Percentiles rank a stretch among this genome's conserved stretches.
Evolutionary conservation across 1,140 invertebrate species (phyloP).

Genomic region (Cotesia glomerata): DNA sequence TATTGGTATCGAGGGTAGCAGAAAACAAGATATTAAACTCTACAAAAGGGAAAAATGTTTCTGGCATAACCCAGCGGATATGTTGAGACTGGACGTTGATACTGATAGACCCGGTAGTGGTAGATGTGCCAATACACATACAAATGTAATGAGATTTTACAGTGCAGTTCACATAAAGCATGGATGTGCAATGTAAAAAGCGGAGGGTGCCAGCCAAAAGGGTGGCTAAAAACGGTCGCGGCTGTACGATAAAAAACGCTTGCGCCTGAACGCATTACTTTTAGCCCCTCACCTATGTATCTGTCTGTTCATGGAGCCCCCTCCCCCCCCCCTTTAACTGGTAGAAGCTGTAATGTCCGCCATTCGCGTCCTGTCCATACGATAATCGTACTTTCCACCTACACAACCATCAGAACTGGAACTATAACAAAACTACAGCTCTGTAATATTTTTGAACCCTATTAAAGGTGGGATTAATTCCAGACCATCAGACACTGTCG

Average conservation of each 20-base stretch:
- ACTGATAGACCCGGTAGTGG: conserved; percentile 21
- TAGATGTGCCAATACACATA: conserved; percentile 56
- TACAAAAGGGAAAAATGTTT: no score
- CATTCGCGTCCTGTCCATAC: conserved; percentile 8
- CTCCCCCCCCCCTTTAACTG: not conserved
- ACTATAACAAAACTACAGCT: not conserved
- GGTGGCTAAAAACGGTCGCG: no score
- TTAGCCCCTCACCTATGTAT: conserved; percentile 33
- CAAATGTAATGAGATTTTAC: conserved; percentile 62
- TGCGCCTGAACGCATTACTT: conserved; percentile 60
- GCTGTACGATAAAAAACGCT: conserved; percentile 53
- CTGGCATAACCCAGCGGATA: no score
- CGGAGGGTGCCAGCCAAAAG: not conserved
- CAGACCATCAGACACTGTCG: conserved; percentile 27
- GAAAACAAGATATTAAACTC: no score
- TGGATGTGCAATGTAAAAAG: conserved; percentile 54
- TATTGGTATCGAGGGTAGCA: no score
- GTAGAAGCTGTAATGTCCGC: not conserved
- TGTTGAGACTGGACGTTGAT: no score
- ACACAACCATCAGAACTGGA: no score
- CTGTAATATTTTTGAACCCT: conserved; percentile 25
- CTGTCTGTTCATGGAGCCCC: not conserved
- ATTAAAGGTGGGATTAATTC: conserved; percentile 18
- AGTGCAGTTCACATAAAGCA: conserved; percentile 61
- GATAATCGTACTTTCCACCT: conserved; percentile 27